Conservation (phyloP, 1,140 invertebrate species). For the Aphelinus atriplicis region DNA sequence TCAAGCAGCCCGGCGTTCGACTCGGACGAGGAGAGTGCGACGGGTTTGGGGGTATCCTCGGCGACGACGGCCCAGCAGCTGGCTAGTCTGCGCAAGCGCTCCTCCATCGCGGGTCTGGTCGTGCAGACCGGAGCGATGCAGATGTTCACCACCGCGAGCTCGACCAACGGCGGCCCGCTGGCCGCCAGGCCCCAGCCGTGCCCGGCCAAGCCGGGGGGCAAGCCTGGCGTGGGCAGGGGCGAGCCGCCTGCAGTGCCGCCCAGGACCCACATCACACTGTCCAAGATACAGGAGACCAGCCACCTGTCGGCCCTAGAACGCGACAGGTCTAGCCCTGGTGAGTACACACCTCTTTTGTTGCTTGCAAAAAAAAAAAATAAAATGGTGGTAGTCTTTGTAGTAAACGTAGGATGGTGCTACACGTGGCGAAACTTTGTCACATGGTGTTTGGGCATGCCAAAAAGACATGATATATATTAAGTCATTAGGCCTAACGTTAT, state of each 20-base stretch:
- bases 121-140: conserved; percentile 71
- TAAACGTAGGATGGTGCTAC: no score
- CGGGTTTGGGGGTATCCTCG: conserved; percentile 46
- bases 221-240: conserved; percentile 42
- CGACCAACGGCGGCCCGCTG: conserved; percentile 68
- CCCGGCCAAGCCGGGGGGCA: conserved; percentile 50
- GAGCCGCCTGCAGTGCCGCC: conserved; percentile 40
- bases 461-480: no score
- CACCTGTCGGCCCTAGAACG: conserved; percentile 60
- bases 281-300: conserved; percentile 75
- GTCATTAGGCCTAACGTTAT: no score
- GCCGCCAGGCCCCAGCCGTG: conserved; percentile 43
- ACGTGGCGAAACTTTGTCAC: no score
- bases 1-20: conserved; percentile 96
- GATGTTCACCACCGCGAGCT: conserved; percentile 68
- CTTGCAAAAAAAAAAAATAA: no score
- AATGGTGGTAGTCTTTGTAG: no score
- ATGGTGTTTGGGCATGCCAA: no score
- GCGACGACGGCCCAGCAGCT: conserved; percentile 46
- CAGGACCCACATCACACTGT: conserved; percentile 67
- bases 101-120: conserved; percentile 72
- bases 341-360: neutral
- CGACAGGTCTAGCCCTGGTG: conserved; percentile 50
- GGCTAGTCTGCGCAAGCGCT: conserved; percentile 65
- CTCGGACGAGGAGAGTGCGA: conserved; percentile 88